A percentile compares a stretch with the other conserved stretches of the same genome.
These are phyloP conservation scores for Thera obeliscata DNA, from an alignment of 2,888 invertebrate species.

Conservation along the genomic window DNA sequence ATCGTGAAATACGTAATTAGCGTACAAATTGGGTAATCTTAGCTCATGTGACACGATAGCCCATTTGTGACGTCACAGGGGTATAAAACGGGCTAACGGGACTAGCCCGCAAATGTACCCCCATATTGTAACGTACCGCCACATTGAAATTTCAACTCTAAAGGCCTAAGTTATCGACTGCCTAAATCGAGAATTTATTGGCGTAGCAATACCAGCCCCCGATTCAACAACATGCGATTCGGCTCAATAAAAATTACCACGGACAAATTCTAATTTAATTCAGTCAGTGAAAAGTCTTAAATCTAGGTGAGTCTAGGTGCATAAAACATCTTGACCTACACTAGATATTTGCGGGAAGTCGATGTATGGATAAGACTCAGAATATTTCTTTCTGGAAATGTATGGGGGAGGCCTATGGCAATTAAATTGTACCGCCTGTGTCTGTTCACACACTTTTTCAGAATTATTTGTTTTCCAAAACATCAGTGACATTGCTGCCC, in stretches of 20 bases:
- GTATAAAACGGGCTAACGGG: conserved; percentile 3
- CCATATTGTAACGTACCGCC: conserved; percentile 29
- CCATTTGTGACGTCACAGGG: not conserved
- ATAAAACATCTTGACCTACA: too few species aligned
- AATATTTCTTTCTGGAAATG: too few species aligned
- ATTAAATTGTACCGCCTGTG: too few species aligned
- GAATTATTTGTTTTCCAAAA: too few species aligned
- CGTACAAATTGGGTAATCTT: not conserved
- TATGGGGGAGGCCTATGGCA: too few species aligned
- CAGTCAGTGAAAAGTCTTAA: too few species aligned
- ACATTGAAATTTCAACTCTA: conserved; percentile 37
- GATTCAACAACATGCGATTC: not conserved
- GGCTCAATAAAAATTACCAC: not conserved
- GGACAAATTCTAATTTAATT: too few species aligned
- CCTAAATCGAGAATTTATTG: conserved; percentile 53
- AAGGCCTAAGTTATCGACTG: conserved; percentile 48
- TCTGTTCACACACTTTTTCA: too few species aligned
- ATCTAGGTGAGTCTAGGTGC: too few species aligned
- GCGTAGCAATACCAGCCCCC: conserved; percentile 27
- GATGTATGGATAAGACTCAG: too few species aligned
- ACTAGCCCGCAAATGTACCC: conserved; percentile 20
- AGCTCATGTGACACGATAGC: not conserved
- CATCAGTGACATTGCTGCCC: too few species aligned
- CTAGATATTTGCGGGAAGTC: too few species aligned
- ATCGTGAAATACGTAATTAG: not conserved